Evolutionary conservation across 1,140 invertebrate species (phyloP).

Genomic region (Antheraea pernyi): DNA sequence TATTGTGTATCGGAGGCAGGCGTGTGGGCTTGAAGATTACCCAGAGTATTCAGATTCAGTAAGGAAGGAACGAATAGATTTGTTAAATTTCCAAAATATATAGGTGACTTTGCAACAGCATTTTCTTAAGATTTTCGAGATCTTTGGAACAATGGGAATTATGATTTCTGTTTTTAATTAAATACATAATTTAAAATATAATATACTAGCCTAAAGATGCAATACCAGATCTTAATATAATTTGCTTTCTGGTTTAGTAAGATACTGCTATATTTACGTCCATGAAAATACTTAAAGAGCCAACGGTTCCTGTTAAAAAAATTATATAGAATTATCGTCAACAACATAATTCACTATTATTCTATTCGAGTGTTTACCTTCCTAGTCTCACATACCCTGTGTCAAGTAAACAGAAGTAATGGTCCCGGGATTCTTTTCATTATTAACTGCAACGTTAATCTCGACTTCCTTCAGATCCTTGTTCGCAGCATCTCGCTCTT

Average conservation of each 20-base stretch:
- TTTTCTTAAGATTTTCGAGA: background rate
- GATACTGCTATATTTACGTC: background rate
- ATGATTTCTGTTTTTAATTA: no score
- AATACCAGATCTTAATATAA: no score
- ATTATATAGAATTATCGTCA: background rate
- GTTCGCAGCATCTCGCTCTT: background rate
- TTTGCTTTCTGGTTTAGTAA: no score
- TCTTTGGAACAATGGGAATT: no score
- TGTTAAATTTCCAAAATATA: background rate
- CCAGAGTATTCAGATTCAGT: background rate
- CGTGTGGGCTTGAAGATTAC: conserved; percentile 45
- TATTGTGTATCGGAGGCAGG: conserved; percentile 54
- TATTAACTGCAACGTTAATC: conserved; percentile 41
- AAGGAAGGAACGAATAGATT: background rate
- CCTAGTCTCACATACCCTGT: conserved; percentile 6
- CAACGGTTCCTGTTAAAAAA: no score
- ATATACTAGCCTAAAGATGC: no score
- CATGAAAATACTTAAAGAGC: no score
- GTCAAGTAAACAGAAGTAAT: conserved; percentile 48
- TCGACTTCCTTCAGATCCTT: background rate
- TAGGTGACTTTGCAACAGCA: background rate
- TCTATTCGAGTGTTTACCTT: background rate
- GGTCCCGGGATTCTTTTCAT: conserved; percentile 58
- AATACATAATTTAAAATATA: no score
- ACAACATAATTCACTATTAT: conserved; percentile 3